Conservation (phyloP, 2,888 invertebrate genomes). For the Zaprionus bogoriensis region DNA sequence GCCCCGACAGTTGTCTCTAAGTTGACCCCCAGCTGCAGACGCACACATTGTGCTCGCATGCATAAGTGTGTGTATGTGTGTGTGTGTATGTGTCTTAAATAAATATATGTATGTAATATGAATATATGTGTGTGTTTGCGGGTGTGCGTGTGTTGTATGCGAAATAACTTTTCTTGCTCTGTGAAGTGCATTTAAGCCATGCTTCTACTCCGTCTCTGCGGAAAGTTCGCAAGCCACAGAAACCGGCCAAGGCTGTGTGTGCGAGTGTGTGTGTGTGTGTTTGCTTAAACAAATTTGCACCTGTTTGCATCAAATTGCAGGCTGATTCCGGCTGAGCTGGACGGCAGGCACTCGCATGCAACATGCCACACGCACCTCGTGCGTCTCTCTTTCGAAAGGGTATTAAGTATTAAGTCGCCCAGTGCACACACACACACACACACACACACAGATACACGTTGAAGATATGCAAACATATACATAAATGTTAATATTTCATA, state of each 20-base stretch:
- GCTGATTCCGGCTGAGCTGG: constrained; percentile 27
- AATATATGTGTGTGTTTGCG: neutral
- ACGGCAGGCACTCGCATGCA: constrained; percentile 10
- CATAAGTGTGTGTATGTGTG: constrained; percentile 17
- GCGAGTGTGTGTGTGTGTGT: constrained; percentile 1
- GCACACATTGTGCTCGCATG: no score
- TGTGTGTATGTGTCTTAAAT: constrained; percentile 37
- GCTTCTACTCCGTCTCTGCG: constrained; percentile 9
- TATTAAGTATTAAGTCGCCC: constrained; percentile 50
- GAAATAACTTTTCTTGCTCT: constrained; percentile 54
- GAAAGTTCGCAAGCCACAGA: constrained; percentile 53
- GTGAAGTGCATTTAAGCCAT: constrained; percentile 64
- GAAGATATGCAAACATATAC: constrained; percentile 20
- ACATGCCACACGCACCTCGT: constrained; percentile 37
- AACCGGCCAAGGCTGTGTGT: neutral
- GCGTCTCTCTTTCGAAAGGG: constrained; percentile 26
- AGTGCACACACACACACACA: neutral
- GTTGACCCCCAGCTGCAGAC: constrained; percentile 47
- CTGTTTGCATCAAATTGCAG: constrained; percentile 65
- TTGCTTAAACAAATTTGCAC: constrained; percentile 52
- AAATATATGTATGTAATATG: constrained; percentile 34
- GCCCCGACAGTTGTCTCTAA: constrained; percentile 63
- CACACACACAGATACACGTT: neutral
- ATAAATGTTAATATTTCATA: constrained; percentile 66
- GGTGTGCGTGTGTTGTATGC: constrained; percentile 22